Percentiles rank a stretch among this genome's conserved stretches.
These are phyloP conservation scores for Diploptera punctata DNA, from an alignment of 2,888 invertebrate species.

Conservation along the genomic window DNA sequence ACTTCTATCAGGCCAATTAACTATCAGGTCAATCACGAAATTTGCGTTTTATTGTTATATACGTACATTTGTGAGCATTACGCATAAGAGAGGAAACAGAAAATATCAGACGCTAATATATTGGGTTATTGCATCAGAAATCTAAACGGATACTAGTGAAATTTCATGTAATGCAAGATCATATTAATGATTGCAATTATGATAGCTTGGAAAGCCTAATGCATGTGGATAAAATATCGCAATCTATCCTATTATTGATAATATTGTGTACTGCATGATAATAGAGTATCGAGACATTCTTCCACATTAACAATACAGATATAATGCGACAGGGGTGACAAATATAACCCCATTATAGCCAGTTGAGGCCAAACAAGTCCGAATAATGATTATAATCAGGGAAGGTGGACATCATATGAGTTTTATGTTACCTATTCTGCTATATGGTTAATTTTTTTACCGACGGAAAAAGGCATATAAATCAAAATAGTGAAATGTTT, in stretches of 20 bases:
- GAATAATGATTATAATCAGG: too few species aligned
- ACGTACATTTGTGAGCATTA: neutral
- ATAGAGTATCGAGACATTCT: neutral
- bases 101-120: constrained; percentile 26
- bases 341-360: too few species aligned
- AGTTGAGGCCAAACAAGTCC: too few species aligned
- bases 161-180: neutral
- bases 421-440: too few species aligned
- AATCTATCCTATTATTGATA: neutral
- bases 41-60: constrained; percentile 31
- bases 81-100: neutral
- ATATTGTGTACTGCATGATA: neutral
- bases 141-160: constrained; percentile 2
- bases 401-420: too few species aligned
- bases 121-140: constrained; percentile 10
- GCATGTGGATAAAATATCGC: neutral
- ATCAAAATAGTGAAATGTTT: too few species aligned
- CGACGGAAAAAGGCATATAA: too few species aligned
- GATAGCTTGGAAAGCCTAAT: neutral
- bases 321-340: constrained; percentile 3
- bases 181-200: neutral
- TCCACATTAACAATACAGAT: neutral
- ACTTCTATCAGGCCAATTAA: constrained; percentile 41
- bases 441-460: too few species aligned
- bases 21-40: constrained; percentile 41